Conservation (phyloP, 2,888 invertebrate species). For the Frankliniella intonsa region DNA sequence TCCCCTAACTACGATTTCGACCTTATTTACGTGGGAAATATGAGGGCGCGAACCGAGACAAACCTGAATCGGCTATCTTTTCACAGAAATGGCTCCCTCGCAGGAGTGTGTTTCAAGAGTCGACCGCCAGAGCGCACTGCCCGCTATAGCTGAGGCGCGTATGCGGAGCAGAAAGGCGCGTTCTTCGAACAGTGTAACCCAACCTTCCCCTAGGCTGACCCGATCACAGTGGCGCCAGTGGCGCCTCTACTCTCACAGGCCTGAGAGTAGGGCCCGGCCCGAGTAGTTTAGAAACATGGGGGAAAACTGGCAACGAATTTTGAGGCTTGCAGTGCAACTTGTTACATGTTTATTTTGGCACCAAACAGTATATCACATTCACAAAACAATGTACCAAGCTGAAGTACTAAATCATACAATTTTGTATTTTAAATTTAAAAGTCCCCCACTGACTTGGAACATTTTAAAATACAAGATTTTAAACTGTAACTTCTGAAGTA, state of each 20-base stretch:
- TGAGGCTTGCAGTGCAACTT: not conserved
- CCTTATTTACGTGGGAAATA: not conserved
- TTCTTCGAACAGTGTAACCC: not conserved
- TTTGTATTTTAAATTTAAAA: not conserved
- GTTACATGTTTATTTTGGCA: conserved; percentile 17
- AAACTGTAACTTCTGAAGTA: not conserved
- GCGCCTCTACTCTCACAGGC: too few species aligned
- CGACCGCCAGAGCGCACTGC: conserved; percentile 3
- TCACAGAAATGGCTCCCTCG: conserved; percentile 22
- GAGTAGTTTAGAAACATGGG: too few species aligned
- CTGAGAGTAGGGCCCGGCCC: too few species aligned
- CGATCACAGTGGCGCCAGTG: too few species aligned
- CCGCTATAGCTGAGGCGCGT: not conserved
- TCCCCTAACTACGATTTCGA: not conserved
- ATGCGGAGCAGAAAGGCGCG: not conserved
- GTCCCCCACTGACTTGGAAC: not conserved
- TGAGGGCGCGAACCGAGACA: not conserved
- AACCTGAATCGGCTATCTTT: conserved; percentile 6
- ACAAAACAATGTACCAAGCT: conserved; percentile 5
- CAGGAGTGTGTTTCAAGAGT: not conserved
- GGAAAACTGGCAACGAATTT: too few species aligned
- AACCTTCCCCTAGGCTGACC: too few species aligned
- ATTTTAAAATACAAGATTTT: not conserved
- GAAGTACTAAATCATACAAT: not conserved
- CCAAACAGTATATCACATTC: not conserved